Evolutionary conservation across 1,140 invertebrate species (phyloP).

Genomic region (Brachionus calyciflorus): DNA sequence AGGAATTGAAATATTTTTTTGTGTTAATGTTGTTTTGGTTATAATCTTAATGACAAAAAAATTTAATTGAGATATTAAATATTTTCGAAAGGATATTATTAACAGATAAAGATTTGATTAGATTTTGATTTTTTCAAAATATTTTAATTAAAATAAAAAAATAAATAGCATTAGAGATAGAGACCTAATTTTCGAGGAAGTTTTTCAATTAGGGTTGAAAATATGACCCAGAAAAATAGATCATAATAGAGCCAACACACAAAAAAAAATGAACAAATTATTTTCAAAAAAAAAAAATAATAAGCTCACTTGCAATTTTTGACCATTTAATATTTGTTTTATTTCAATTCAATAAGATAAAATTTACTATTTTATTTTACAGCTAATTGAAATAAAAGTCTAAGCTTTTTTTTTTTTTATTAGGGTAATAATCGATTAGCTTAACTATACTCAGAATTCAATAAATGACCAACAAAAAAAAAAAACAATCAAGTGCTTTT

Average conservation of each 20-base stretch:
- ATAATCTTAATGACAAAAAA: background rate
- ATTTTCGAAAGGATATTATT: slow-evolving; percentile 27
- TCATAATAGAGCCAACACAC: slow-evolving; percentile 7
- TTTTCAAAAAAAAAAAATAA: too few relatives aligned
- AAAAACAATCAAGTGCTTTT: too few relatives aligned
- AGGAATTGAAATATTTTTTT: too few relatives aligned
- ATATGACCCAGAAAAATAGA: too few relatives aligned
- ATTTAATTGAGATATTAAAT: background rate
- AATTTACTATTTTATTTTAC: slow-evolving; percentile 24
- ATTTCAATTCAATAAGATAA: too few relatives aligned
- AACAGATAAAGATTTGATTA: slow-evolving; percentile 18
- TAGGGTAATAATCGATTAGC: background rate
- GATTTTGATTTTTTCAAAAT: slow-evolving; percentile 14
- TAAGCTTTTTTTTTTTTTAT: background rate
- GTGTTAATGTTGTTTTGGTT: too few relatives aligned
- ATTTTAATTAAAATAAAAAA: slow-evolving; percentile 38
- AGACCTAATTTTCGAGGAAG: slow-evolving; percentile 36
- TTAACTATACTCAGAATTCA: too few relatives aligned
- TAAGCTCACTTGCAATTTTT: slow-evolving; percentile 30
- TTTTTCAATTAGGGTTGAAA: slow-evolving; percentile 14
- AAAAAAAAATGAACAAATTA: background rate
- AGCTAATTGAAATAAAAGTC: slow-evolving; percentile 22
- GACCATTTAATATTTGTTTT: too few relatives aligned
- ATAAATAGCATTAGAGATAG: background rate
- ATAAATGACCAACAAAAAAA: too few relatives aligned